These are phyloP conservation scores for Gasterosteus aculeatus DNA, from an alignment of 2,113 vertebrate species.

Conservation along the genomic window DNA sequence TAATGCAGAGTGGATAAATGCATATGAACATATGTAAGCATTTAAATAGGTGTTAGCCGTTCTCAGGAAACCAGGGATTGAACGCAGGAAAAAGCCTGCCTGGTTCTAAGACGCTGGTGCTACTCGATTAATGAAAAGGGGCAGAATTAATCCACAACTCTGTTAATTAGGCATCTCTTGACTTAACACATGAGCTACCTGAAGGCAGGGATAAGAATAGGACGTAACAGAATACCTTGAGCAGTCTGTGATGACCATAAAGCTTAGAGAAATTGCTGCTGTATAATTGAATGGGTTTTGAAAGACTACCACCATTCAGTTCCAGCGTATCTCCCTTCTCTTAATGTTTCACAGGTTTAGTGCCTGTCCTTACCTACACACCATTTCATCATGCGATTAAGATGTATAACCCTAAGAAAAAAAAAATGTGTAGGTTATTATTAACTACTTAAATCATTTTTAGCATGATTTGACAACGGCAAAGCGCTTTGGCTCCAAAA, in stretches of 20 bases:
- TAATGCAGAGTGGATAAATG: slow-evolving; percentile 49
- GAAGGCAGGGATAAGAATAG: slow-evolving; percentile 79
- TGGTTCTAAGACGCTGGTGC: slow-evolving; percentile 42
- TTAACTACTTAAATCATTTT: slow-evolving; percentile 53
- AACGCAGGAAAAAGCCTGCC: slow-evolving; percentile 24
- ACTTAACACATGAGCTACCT: slow-evolving; percentile 77
- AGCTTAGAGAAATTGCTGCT: slow-evolving; percentile 71
- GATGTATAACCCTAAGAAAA: slow-evolving; percentile 34
- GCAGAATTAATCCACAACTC: slow-evolving; percentile 69
- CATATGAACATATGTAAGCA: slow-evolving; percentile 46
- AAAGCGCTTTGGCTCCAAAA: slow-evolving; percentile 35
- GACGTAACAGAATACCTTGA: slow-evolving; percentile 67
- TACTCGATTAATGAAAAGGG: slow-evolving; percentile 65
- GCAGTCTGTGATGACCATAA: slow-evolving; percentile 62
- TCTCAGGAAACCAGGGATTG: slow-evolving; percentile 23
- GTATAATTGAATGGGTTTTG: slow-evolving; percentile 72
- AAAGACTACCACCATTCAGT: slow-evolving; percentile 69
- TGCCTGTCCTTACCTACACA: slow-evolving; percentile 28
- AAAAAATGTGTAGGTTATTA: slow-evolving; percentile 30
- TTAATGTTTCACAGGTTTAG: slow-evolving; percentile 51
- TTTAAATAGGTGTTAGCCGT: slow-evolving; percentile 44
- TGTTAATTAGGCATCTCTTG: slow-evolving; percentile 78
- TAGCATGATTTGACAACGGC: slow-evolving; percentile 55
- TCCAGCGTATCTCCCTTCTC: slow-evolving; percentile 55
- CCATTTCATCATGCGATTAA: slow-evolving; percentile 40